phyloP scores from a whole-genome alignment of 2,888 invertebrate genomes.

The Byasa hedistus region DNA sequence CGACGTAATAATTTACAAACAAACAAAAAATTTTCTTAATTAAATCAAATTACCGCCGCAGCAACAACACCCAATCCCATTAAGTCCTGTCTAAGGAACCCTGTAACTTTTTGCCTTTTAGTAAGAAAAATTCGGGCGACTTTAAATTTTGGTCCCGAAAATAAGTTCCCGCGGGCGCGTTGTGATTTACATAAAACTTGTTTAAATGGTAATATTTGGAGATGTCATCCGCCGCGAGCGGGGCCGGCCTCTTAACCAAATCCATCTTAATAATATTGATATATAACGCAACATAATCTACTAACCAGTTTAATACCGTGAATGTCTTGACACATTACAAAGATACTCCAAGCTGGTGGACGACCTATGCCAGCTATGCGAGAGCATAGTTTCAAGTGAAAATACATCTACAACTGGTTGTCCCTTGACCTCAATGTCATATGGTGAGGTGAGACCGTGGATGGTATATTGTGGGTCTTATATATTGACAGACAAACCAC shows the following conservation, averaged over 20 bases:
- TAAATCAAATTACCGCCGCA: slow-evolving; percentile 61
- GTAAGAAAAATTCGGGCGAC: slow-evolving; percentile 62
- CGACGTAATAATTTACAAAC: slow-evolving; percentile 30
- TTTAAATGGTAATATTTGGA: slow-evolving; percentile 80
- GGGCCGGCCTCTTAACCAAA: slow-evolving; percentile 48
- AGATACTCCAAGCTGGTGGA: slow-evolving; percentile 38
- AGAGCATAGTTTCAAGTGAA: neutral
- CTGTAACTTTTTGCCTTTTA: slow-evolving; percentile 71
- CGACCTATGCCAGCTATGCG: slow-evolving; percentile 18
- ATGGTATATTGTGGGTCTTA: no score
- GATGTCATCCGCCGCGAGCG: slow-evolving; percentile 68
- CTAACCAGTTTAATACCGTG: slow-evolving; percentile 32
- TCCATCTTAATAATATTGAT: slow-evolving; percentile 50
- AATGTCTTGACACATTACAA: slow-evolving; percentile 5
- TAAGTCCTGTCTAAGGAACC: slow-evolving; percentile 64
- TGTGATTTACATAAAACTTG: slow-evolving; percentile 79
- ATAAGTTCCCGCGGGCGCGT: slow-evolving; percentile 65
- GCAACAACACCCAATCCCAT: slow-evolving; percentile 68
- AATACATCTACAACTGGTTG: neutral
- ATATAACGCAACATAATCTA: slow-evolving; percentile 29
- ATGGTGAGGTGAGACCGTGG: no score
- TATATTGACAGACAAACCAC: neutral
- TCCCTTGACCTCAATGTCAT: neutral
- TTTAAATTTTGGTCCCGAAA: slow-evolving; percentile 67
- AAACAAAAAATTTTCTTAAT: slow-evolving; percentile 58